A percentile compares a stretch with the other conserved stretches of the same genome.
Evolutionary conservation across 2,113 vertebrate genomes (phyloP).

Genomic region (Cephalophus harveyi): DNA sequence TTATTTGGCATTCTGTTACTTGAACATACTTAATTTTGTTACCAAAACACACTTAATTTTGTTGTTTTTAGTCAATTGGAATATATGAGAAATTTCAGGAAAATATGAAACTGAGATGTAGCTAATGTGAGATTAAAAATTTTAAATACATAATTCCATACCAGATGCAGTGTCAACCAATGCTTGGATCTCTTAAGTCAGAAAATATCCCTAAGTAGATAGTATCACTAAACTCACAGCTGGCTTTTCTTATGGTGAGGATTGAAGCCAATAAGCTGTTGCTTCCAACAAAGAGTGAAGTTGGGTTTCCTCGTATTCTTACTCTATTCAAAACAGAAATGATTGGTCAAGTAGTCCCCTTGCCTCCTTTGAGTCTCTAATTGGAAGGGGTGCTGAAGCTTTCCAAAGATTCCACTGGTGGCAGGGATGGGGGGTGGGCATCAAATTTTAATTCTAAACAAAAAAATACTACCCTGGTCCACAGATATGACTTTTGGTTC

Average conservation of each 20-base stretch:
- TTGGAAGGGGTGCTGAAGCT: neutral
- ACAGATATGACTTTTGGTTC: neutral
- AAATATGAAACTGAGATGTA: neutral
- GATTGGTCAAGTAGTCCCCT: neutral
- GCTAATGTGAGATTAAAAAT: neutral
- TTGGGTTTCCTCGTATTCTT: neutral
- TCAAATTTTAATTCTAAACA: neutral
- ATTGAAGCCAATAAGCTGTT: neutral
- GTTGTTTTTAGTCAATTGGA: neutral
- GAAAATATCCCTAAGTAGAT: neutral
- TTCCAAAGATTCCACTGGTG: neutral
- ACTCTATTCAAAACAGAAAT: neutral
- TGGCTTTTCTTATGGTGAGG: neutral
- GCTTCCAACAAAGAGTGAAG: neutral
- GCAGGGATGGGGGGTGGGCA: rapidly evolving
- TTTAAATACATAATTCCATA: neutral
- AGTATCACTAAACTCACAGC: neutral
- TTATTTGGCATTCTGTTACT: neutral
- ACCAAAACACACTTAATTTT: neutral
- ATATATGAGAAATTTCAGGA: neutral
- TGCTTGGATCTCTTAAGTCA: neutral
- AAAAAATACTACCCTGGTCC: neutral
- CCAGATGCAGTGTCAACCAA: neutral
- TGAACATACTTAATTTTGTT: neutral
- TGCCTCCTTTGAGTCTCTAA: neutral